These are phyloP conservation scores for Drosophila parvula DNA, from an alignment of 1,140 invertebrate species.

Conservation along the genomic window DNA sequence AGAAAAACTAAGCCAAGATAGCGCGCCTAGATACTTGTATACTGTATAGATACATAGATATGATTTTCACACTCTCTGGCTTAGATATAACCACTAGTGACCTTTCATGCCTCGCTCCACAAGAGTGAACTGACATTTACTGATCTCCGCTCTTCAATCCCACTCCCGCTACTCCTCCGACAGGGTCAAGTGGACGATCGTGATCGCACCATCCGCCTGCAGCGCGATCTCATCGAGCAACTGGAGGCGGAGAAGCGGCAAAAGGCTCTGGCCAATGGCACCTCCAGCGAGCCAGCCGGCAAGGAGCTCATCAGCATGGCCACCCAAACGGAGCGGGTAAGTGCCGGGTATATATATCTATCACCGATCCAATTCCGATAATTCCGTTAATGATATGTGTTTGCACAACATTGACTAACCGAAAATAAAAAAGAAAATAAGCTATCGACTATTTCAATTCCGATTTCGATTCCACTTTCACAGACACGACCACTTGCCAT, in stretches of 20 bases:
- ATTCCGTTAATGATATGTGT: conserved; percentile 35
- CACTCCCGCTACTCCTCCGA: conserved; percentile 11
- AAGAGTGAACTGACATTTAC: conserved; percentile 60
- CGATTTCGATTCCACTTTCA: conserved; percentile 74
- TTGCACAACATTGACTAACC: conserved; percentile 76
- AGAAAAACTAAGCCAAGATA: conserved; percentile 48
- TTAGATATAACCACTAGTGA: conserved; percentile 68
- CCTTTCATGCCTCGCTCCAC: conserved; percentile 49
- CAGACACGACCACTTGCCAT: conserved; percentile 88
- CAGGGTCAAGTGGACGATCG: conserved; percentile 89
- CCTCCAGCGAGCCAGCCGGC: conserved; percentile 35
- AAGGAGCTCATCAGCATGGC: conserved; percentile 87
- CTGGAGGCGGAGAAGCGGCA: conserved; percentile 83
- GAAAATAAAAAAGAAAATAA: conserved; percentile 76
- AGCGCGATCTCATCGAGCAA: conserved; percentile 87
- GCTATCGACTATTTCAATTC: conserved; percentile 84
- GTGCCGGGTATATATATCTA: conserved; percentile 17
- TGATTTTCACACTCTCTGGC: conserved; percentile 68
- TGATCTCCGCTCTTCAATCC: conserved; percentile 23
- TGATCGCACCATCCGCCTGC: conserved; percentile 88
- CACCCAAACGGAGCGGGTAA: conserved; percentile 90
- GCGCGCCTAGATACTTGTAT: conserved; percentile 11
- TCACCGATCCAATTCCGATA: conserved; percentile 7
- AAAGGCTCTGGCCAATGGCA: conserved; percentile 24
- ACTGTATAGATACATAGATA: conserved; percentile 22